These are phyloP conservation scores for Cryptophagus acutangulus DNA, from an alignment of 2,888 invertebrate genomes.

Conservation along the genomic window DNA sequence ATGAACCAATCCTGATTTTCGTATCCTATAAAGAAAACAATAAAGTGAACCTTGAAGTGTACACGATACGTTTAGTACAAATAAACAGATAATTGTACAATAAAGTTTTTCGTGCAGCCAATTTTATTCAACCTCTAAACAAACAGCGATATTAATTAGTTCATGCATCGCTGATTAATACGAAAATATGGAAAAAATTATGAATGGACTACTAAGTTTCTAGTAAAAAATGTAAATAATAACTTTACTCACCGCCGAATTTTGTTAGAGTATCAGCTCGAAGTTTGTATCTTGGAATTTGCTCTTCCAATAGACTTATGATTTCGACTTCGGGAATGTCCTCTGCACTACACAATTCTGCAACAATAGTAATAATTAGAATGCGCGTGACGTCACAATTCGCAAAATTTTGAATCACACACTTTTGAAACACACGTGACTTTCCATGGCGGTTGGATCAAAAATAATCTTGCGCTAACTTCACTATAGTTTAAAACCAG, in stretches of 20 bases:
- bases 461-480: no score
- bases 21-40: slow-evolving; percentile 75
- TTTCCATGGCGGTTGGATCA: no score
- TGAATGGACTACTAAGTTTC: slow-evolving; percentile 2
- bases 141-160: background rate
- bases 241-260: slow-evolving; percentile 70
- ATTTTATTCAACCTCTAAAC: slow-evolving; percentile 4
- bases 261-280: slow-evolving; percentile 90
- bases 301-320: slow-evolving; percentile 89
- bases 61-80: background rate
- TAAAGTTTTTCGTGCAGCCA: slow-evolving; percentile 4
- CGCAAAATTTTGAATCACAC: no score
- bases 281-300: slow-evolving; percentile 89
- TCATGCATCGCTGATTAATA: background rate
- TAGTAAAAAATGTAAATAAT: background rate
- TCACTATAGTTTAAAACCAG: no score
- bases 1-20: slow-evolving; percentile 92
- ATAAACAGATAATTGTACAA: background rate
- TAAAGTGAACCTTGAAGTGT: no score
- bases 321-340: slow-evolving; percentile 95
- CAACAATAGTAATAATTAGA: slow-evolving; percentile 3
- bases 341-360: slow-evolving; percentile 90
- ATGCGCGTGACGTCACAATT: no score
- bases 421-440: slow-evolving; percentile 44
- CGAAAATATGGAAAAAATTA: background rate